Evolutionary conservation across 2,888 invertebrate species (phyloP), one percentile per base, ranked within the genome.

Genomic region (Pediacus dermestoides): DNA sequence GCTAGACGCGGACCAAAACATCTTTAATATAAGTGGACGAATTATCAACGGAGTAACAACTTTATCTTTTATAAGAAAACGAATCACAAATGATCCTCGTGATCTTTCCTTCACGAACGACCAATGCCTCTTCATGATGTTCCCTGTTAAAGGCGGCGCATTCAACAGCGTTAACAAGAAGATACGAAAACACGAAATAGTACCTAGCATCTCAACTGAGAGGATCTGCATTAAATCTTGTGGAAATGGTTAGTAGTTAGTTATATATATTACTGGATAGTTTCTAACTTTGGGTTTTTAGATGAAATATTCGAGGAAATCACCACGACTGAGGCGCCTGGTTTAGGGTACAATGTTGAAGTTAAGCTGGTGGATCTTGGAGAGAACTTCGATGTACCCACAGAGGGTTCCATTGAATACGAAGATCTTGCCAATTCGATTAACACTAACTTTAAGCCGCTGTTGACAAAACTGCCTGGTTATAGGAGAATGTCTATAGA

Each of bases 141-240:
- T 88, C 74, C 85, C 89, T 1, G 80, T 87, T 0, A 79, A 82
- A 58, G 92, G 92, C 4, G 92, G 93, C 0, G 75, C 74, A 2
- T 90, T 85, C 64, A 84, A 91, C 62, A 73, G 85, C 2, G 86
- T 87, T 11, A 90, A 83, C 68, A 92, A 92, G 66, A 84, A 88
- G 49, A 88, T 88, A 14, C 76, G 82, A 48, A 89, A 88, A 55
- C 93, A 93, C 59, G 76, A 81, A 48, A 73, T 74, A 16, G 74
- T 79, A 0, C 92, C 92, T 0, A 68, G 78, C 4, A 72, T 91
- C 8, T 85, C 87, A 0, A 74, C 83, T 0, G 78, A 83, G 41
- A 75, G 83, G 46, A 80, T 93, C 51, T 93, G 93, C 72, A 88
- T 93, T 47, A 81, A 76, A 57, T 81, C 88, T 1, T 91, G 91